These are phyloP conservation scores for Torymus auratus DNA, from an alignment of 2,888 invertebrate species.

Conservation along the genomic window DNA sequence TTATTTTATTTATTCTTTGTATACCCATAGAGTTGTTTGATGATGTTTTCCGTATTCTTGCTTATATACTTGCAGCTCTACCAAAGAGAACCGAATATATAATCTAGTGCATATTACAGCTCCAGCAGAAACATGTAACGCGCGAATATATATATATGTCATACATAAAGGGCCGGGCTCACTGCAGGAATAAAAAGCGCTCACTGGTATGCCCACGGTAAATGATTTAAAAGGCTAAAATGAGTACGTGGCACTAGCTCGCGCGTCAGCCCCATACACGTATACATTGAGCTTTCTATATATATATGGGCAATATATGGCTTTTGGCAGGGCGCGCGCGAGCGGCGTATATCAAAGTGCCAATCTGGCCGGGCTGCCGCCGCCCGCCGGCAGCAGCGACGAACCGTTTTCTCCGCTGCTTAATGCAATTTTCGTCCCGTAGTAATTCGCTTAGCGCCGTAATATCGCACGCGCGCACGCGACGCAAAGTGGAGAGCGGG, in stretches of 20 bases:
- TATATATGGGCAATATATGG: not conserved
- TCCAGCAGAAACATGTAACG: too few species aligned
- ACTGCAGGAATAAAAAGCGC: too few species aligned
- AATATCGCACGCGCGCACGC: conserved; percentile 67
- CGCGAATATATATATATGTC: too few species aligned
- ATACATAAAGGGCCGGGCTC: too few species aligned
- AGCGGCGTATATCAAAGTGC: conserved; percentile 41
- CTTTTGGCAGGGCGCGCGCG: conserved; percentile 21
- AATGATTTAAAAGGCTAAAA: conserved; percentile 36
- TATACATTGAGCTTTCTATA: too few species aligned
- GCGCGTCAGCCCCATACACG: too few species aligned
- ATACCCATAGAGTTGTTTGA: too few species aligned
- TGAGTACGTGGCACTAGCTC: not conserved
- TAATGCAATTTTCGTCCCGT: conserved; percentile 68
- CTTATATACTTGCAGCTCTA: too few species aligned
- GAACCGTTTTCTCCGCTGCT: conserved; percentile 67
- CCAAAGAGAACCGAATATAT: too few species aligned
- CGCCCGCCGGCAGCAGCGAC: conserved; percentile 3
- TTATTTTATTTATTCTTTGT: too few species aligned
- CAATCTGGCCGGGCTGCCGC: conserved; percentile 15
- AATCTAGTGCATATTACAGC: too few species aligned
- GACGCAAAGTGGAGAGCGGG: conserved; percentile 69
- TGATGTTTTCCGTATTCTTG: too few species aligned
- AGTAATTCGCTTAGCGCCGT: conserved; percentile 72
- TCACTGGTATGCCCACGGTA: not conserved